Evolutionary conservation across 2,888 invertebrate genomes (phyloP).

Genomic region (Tillus elongatus): DNA sequence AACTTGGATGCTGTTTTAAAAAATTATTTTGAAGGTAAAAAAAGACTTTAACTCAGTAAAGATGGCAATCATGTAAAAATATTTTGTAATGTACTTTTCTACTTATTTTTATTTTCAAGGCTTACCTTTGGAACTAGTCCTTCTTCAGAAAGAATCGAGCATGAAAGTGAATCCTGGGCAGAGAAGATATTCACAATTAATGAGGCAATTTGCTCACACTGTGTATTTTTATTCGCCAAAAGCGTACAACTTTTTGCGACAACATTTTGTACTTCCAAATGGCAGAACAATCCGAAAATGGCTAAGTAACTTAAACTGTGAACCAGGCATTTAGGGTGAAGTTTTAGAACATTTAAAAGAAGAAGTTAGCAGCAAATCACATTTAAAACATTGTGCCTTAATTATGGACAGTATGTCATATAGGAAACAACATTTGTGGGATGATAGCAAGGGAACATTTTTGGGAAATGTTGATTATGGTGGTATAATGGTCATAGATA

Average conservation of each 20-base stretch:
- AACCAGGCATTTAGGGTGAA: conserved; percentile 18
- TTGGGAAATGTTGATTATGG: conserved; percentile 17
- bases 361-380: conserved; percentile 11
- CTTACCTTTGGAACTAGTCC: no score
- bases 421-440: conserved; percentile 12
- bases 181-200: no score
- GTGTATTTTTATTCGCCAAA: no score
- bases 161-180: neutral
- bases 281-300: conserved; percentile 20
- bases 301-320: no score
- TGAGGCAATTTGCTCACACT: conserved; percentile 6
- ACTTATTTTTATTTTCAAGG: no score
- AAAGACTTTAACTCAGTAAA: no score
- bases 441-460: conserved; percentile 10
- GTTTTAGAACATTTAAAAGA: conserved; percentile 19
- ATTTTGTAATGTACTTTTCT: no score
- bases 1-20: no score
- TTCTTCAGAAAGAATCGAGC: no score
- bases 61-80: no score
- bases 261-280: conserved; percentile 20
- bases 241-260: conserved; percentile 18
- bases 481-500: conserved; percentile 14
- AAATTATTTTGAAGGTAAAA: no score
- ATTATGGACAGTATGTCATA: conserved; percentile 10
- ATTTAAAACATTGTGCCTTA: conserved; percentile 19